phyloP scores from a whole-genome alignment of 1,140 invertebrate species.

The Nilaparvata lugens region DNA sequence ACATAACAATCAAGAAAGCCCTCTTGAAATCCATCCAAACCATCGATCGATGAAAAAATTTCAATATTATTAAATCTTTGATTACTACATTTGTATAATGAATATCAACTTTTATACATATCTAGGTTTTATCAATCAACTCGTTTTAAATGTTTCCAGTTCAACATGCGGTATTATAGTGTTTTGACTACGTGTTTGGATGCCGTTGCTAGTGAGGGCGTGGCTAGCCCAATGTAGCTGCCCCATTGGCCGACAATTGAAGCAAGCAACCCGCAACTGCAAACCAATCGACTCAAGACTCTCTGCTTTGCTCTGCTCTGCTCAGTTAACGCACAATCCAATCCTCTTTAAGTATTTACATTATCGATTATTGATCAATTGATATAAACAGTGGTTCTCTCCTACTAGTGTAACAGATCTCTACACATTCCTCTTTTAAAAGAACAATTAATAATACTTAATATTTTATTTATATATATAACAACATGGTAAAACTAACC shows the following conservation, averaged over 20 bases:
- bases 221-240: too few relatives aligned
- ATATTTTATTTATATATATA: constrained; percentile 16
- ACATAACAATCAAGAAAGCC: background rate
- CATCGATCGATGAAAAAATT: background rate
- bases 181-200: background rate
- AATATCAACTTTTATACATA: constrained; percentile 20
- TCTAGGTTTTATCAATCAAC: constrained; percentile 12
- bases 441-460: constrained; percentile 17
- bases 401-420: constrained; percentile 17
- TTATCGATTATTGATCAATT: constrained; percentile 13
- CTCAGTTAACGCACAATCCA: too few relatives aligned
- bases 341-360: too few relatives aligned
- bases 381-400: constrained; percentile 23
- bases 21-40: background rate
- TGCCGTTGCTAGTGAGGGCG: constrained; percentile 2
- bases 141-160: constrained; percentile 6
- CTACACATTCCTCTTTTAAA: constrained; percentile 13
- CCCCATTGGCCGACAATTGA: too few relatives aligned
- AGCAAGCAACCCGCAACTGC: too few relatives aligned
- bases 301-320: too few relatives aligned
- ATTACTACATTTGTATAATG: constrained; percentile 18
- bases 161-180: constrained; percentile 1
- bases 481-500: constrained; percentile 26
- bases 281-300: too few relatives aligned
- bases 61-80: constrained; percentile 8